Evolutionary conservation across 2,113 vertebrate genomes (phyloP).

Genomic region (human): GRCh38 chr17:47849501-47850000

Average conservation of each 20-base stretch:
- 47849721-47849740: not conserved
- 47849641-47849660: not conserved
- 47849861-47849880: not conserved
- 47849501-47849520: not conserved
- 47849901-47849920: not conserved
- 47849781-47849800: not conserved
- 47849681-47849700: not conserved
- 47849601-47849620: not conserved
- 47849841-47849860: not conserved
- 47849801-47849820: not conserved
- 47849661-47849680: not conserved
- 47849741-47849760: not conserved
- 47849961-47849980: not conserved
- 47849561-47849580: not conserved
- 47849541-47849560: not conserved
- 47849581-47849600: not conserved
- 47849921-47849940: not conserved
- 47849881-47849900: not conserved
- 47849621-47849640: not conserved
- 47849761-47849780: not conserved
- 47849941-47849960: not conserved
- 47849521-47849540: not conserved
- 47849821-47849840: not conserved
- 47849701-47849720: not conserved
- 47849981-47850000: constrained; percentile 17